Base-by-base conservation (phyloP, 2,797 vertebrate genomes). In the Darevskia nairensis region DNA sequence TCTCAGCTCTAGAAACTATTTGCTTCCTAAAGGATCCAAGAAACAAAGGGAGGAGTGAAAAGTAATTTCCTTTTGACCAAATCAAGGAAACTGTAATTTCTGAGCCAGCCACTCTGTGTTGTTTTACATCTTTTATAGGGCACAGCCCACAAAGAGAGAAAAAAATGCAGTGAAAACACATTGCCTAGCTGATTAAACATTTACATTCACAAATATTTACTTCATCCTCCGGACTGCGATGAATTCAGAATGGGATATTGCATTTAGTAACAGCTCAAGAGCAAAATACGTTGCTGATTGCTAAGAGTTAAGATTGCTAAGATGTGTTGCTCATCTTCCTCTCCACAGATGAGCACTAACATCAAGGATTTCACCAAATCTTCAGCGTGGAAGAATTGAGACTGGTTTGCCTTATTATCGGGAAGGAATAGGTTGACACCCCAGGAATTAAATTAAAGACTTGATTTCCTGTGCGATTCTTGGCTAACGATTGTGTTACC, bases 171-270 rank as follows among this genome's bases (percentile, higher is more conserved):
- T 10, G 72, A n/a, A 84, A 86, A 55, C 50, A n/a, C 0, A 29
- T 66, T 85, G 82, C 84, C 23, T 85, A 89, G 27, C 32, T 61
- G 25, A 78, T 84, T 17, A 86, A 0, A 71, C 66, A 71, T 61
- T 2, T n/a, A 5, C 17, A 90, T 92, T 89, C 44, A 92, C 74
- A 84, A 90, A 78, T 84, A 50, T 0, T 6, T 88, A 81, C 80
- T 15, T 91, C 19, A 81, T 46, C 10, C 8, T 81, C 19, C 32
- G 25, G 41, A 46, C 19, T n/a, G 59, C 3, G 64, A 19, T 46
- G 21, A 50, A 21, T 66, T 35, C 3, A 66, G 61, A 82, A 21
- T 64, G 29, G 76, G 21, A 69, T 8, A 44, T 44, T 85, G 25
- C 8, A 27, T 27, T 35, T n/a, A 21, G 15, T 6, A 61, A 29